These are phyloP conservation scores for Euphonia xanthogaster DNA, from an alignment of 2,797 vertebrate genomes.

Conservation along the genomic window DNA sequence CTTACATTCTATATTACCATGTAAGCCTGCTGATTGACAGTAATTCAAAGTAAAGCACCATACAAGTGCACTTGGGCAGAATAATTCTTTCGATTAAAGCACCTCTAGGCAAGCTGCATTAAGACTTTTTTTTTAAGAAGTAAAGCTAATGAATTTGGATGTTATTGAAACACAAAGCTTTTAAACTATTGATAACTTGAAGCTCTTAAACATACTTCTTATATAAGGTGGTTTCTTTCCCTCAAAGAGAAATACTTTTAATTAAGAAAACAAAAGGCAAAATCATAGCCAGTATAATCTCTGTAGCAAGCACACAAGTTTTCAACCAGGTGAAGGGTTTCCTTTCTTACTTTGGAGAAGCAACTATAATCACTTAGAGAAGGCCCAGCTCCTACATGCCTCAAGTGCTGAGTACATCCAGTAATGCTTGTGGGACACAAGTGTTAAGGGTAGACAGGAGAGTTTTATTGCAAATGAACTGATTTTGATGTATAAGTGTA, in stretches of 20 bases:
- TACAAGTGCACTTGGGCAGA: neutral
- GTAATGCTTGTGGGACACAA: neutral
- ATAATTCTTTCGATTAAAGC: neutral
- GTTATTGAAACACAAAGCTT: conserved; percentile 29
- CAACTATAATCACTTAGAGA: neutral
- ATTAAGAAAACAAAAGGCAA: neutral
- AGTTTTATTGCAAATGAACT: neutral
- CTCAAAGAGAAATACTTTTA: neutral
- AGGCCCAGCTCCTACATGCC: neutral
- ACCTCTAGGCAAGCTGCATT: neutral
- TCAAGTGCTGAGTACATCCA: neutral
- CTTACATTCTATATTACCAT: neutral
- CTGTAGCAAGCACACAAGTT: neutral
- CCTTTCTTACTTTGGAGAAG: neutral
- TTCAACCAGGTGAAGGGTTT: neutral
- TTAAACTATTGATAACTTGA: neutral
- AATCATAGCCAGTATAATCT: neutral
- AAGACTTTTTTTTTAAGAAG: neutral
- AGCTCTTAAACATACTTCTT: neutral
- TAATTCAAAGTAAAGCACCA: conserved; percentile 21
- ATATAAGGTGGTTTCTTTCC: neutral
- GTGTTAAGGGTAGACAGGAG: neutral
- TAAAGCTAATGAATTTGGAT: conserved; percentile 4
- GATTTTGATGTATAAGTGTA: neutral
- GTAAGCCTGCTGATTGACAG: neutral